A percentile compares a stretch with the other conserved stretches of the same genome.
Conservation (phyloP, 1,140 invertebrate species). For the Drosophila orena region DNA sequence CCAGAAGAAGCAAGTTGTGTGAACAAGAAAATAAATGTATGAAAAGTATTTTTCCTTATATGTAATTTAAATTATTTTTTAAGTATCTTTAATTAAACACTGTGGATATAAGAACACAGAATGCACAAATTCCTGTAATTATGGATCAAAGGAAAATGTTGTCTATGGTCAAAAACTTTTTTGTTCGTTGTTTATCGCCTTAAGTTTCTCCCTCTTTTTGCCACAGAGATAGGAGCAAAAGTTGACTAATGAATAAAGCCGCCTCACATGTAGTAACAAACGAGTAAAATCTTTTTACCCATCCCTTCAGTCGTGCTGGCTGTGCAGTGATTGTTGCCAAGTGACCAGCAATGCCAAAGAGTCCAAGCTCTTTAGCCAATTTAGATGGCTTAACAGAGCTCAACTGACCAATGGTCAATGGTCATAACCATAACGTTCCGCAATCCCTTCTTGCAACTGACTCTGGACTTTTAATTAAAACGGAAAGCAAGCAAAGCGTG, state of each 20-base stretch:
- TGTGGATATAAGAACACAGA: neutral
- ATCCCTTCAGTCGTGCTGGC: neutral
- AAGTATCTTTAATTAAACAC: neutral
- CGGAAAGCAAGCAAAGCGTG: constrained; percentile 58
- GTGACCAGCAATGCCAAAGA: constrained; percentile 54
- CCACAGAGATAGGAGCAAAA: constrained; percentile 9
- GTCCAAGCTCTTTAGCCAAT: constrained; percentile 75
- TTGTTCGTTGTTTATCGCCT: constrained; percentile 1
- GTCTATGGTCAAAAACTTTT: neutral
- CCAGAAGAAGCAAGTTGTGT: no score
- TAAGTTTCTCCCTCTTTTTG: constrained; percentile 4
- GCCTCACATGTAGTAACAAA: constrained; percentile 29
- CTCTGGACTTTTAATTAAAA: constrained; percentile 76
- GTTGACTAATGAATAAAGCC: constrained; percentile 58
- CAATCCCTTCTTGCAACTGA: constrained; percentile 8
- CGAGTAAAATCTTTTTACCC: constrained; percentile 2
- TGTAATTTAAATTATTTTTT: no score
- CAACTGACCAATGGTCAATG: constrained; percentile 64
- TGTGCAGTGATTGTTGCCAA: constrained; percentile 58
- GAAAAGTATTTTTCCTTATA: neutral
- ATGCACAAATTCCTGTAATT: constrained; percentile 3
- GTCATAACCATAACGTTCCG: constrained; percentile 61
- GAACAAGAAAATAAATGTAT: no score
- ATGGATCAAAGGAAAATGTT: constrained; percentile 1
- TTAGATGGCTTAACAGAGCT: constrained; percentile 72